These are phyloP conservation scores for Pseudeuparius sepicola DNA, from an alignment of 2,888 invertebrate species.

Conservation along the genomic window DNA sequence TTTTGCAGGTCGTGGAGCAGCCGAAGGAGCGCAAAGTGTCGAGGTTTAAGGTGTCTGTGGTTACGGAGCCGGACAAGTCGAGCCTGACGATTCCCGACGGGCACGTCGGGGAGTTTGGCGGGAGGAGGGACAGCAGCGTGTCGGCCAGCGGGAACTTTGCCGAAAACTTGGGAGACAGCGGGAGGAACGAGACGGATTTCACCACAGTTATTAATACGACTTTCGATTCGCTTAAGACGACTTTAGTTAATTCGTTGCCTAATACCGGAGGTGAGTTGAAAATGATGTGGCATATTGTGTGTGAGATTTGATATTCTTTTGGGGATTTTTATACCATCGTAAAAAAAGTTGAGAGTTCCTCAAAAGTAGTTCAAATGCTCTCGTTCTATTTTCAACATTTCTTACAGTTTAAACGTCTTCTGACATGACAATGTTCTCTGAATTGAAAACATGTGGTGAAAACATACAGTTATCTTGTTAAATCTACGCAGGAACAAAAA, in stretches of 20 bases:
- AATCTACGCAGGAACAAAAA: too few species aligned
- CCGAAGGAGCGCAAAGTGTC: slow-evolving; percentile 39
- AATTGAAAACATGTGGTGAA: too few species aligned
- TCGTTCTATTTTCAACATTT: too few species aligned
- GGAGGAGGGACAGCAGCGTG: slow-evolving; percentile 1
- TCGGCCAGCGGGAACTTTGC: slow-evolving; percentile 11
- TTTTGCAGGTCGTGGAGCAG: too few species aligned
- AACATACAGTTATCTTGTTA: too few species aligned
- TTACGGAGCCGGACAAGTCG: slow-evolving; percentile 39
- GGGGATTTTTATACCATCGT: too few species aligned
- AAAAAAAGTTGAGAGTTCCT: too few species aligned
- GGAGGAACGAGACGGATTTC: slow-evolving; percentile 27
- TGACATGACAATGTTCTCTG: too few species aligned
- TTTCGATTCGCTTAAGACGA: slow-evolving; percentile 33
- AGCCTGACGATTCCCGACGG: slow-evolving; percentile 30
- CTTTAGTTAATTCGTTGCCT: slow-evolving; percentile 29
- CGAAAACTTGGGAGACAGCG: neutral
- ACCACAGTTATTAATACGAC: slow-evolving; percentile 35
- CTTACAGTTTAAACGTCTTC: too few species aligned
- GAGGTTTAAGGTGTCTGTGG: slow-evolving; percentile 45
- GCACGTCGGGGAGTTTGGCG: too few species aligned
- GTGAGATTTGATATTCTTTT: slow-evolving; percentile 10
- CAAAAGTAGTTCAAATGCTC: too few species aligned
- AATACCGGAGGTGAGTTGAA: slow-evolving; percentile 27
- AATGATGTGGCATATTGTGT: slow-evolving; percentile 4